Evolutionary conservation across 53 echinoderm and acorn worm species (phyloP), one percentile per base, ranked within the genome.

Genomic region (Arbacia lixula): DNA sequence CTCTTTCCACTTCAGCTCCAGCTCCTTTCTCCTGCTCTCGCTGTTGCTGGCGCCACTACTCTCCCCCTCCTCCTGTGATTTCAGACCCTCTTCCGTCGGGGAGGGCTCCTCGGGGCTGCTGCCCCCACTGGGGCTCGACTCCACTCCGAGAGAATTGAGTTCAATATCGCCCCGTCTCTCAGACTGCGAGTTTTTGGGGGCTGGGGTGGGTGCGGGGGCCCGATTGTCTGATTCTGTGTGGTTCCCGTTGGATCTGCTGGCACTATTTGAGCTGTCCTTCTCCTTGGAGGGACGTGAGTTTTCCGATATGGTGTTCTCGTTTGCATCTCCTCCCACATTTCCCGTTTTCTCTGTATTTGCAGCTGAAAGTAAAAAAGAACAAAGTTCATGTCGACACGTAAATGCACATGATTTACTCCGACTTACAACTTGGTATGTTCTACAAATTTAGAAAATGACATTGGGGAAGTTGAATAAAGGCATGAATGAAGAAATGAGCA

Each of bases 281-380:
- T 81, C 64, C 41, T 81, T 78, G 38, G 55, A 38, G 55, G 56
- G 14, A 30, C 26, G 6, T n/a, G 58, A 63, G 64, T 81, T 81
- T 62, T 63, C 82, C 30, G 64, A 63, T 28, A 81, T 81, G 22
- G 82, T 81, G 61, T 81, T 81, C 33, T 81, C 64, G 28, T 81
- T 81, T 26, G 82, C 26, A 12, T 81, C 64, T 28, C 64, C 63
- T 34, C 46, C 75, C 46, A 11, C 30, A 76, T 46, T 42, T 36
- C 34, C 75, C 4, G 22, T 74, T 19, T 52, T 39, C 51, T 81
- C 63, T 22, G 5, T 63, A 64, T 81, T 81, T 30, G 64, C 82
- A 81, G 82, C 82, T 81, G 30, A 33, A 60, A 2, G 52, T 30
- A 71, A 39, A 40, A 39, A 71, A 8, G 4, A 40, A 71, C 40